Percentiles rank a stretch among this genome's conserved stretches.
Evolutionary conservation across 2,113 vertebrate genomes (phyloP).

Genomic region (Budorcas taxicolor): DNA sequence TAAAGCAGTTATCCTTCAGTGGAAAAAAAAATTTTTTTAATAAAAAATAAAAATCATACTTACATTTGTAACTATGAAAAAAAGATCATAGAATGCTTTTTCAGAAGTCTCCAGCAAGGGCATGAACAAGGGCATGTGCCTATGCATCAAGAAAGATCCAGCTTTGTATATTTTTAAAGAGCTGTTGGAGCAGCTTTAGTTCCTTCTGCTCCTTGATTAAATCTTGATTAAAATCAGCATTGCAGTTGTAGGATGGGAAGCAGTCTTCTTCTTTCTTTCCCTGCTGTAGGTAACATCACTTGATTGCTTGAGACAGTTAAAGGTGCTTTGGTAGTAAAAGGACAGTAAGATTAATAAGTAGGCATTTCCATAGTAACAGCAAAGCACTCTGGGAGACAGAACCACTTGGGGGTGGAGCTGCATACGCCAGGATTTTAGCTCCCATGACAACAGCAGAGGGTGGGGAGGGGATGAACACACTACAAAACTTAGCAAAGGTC

Average conservation of each 20-base stretch:
- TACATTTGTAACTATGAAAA: neutral
- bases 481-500: slow-evolving; percentile 13
- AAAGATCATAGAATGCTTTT: neutral
- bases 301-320: slow-evolving; percentile 73
- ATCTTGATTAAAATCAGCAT: slow-evolving; percentile 66
- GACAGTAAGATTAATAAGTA: slow-evolving; percentile 71
- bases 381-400: slow-evolving; percentile 68
- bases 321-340: slow-evolving; percentile 67
- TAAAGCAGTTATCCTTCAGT: neutral
- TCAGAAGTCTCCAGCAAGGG: neutral
- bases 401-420: slow-evolving; percentile 20
- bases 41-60: neutral
- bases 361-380: slow-evolving; percentile 73
- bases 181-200: neutral
- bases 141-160: neutral
- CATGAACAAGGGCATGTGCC: neutral
- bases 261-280: slow-evolving; percentile 32
- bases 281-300: slow-evolving; percentile 57
- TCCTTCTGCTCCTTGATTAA: slow-evolving; percentile 62
- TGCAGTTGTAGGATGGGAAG: slow-evolving; percentile 41
- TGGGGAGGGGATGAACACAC: slow-evolving; percentile 35
- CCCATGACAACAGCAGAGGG: slow-evolving; percentile 59
- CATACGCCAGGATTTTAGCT: slow-evolving; percentile 27
- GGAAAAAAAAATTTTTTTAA: neutral
- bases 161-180: slow-evolving; percentile 28